Base-by-base conservation (phyloP, 2,797 vertebrate species). In the Falco rusticolus region DNA sequence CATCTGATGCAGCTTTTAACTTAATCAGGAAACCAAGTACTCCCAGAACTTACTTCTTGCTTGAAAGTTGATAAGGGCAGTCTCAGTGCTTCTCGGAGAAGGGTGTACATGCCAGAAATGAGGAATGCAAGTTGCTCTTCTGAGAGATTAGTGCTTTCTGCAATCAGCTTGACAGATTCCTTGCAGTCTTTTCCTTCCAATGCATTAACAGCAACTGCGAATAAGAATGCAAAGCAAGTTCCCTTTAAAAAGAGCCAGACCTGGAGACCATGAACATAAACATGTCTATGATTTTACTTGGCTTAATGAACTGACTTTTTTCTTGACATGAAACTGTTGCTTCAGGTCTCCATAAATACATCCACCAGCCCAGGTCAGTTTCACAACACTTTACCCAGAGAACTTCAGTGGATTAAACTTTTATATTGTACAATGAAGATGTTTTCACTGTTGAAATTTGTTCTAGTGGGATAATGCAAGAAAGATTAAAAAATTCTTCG, bases 161-260 rank as follows among this genome's bases (percentile, higher is more conserved):
- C 97, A 70, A 98, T 97, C 7, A 96, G 87, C 87, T 95, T 97
- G 96, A 99, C 95, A 37, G 96, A 94, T 33, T 98, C 98, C 68
- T 96, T 97, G 97, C 98, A 98, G 93, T 99, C 98, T 89, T 98
- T 99, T 79, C 98, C 99, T 96, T 98, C 98, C 85, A 99, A 77
- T 16, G 98, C 98, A 39, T 97, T 98, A 57, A 99, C 98, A 57
- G 99, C 98, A 71, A 98, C 99, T 99, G 93, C 22, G 84, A 94
- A 69, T 57, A 85, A 95, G 47, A 91, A 87, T 89, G 24, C 39
- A 93, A 54, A 47, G 60, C 26, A 94, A 88, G 41, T 50, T 43
- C 16, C 24, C 47, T 84, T 90, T 57, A 84, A 56, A 84, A 89
- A 39, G 9, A n/a, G 37, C 59, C 63, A 50, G 34, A 59, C 25